Evolutionary conservation across 92 coral and sea anemone genomes (phyloP).

Genomic region (Zoanthus sociatus): DNA sequence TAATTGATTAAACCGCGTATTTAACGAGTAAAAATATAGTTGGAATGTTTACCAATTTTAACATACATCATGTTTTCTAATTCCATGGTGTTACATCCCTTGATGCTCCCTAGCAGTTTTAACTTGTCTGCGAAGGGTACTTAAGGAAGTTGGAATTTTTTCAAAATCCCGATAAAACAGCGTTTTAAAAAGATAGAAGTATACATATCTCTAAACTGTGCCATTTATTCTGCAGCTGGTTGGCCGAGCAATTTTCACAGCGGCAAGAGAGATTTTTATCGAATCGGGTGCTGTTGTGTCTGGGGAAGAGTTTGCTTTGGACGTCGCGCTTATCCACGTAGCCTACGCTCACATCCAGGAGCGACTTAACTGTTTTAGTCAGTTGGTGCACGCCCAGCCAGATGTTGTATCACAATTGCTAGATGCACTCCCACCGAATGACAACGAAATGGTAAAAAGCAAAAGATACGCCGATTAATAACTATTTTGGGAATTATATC

Average conservation of each 20-base stretch:
- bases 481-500: no score
- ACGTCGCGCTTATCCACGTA: constrained; percentile 68
- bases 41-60: no score
- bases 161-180: not conserved
- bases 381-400: constrained; percentile 69
- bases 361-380: constrained; percentile 67
- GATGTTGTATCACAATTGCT: constrained; percentile 58
- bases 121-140: not conserved
- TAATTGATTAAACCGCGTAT: no score
- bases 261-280: not conserved
- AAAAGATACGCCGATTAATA: no score
- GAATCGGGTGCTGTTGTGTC: not conserved
- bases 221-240: not conserved
- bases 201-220: not conserved
- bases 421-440: constrained; percentile 57
- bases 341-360: constrained; percentile 64
- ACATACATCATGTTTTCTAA: no score
- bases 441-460: constrained; percentile 69
- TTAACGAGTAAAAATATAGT: no score
- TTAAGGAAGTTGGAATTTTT: not conserved
- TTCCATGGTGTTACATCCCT: no score
- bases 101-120: no score
- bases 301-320: constrained; percentile 31
- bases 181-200: not conserved
- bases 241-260: not conserved